Conservation (phyloP, 2,113 vertebrate genomes). For the Condylura cristata region DNA sequence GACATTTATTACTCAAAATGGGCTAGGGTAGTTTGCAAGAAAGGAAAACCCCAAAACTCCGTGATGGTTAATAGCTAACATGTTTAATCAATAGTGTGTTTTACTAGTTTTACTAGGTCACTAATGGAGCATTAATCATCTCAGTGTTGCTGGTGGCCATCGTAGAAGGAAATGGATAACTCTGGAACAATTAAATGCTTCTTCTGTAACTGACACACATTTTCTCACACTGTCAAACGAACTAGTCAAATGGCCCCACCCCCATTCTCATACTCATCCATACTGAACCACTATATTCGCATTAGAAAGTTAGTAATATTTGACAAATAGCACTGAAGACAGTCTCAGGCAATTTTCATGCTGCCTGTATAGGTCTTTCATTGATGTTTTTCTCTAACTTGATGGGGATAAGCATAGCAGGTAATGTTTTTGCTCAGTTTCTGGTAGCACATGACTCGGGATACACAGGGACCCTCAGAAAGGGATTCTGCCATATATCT, state of each 20-base stretch:
- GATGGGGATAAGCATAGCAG: neutral
- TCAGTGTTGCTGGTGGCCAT: neutral
- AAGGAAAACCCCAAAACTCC: neutral
- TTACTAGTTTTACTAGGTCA: neutral
- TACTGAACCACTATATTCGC: neutral
- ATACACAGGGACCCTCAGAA: too few species aligned
- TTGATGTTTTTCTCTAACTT: neutral
- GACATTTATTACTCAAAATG: neutral
- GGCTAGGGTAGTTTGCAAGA: neutral
- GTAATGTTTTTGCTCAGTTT: neutral
- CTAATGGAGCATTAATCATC: neutral
- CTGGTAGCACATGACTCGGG: too few species aligned
- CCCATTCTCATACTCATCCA: neutral
- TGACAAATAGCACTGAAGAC: neutral
- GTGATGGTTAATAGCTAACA: neutral
- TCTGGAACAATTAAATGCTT: neutral
- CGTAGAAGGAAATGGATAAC: neutral
- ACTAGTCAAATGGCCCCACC: neutral
- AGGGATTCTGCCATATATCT: too few species aligned
- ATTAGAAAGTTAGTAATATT: neutral
- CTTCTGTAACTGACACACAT: neutral
- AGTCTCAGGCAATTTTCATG: neutral
- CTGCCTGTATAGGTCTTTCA: neutral
- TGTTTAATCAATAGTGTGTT: rapidly evolving
- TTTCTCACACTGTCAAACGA: conserved; percentile 10